Evolutionary conservation across 2,888 invertebrate genomes (phyloP).

Genomic region (Dolomedes plantarius): DNA sequence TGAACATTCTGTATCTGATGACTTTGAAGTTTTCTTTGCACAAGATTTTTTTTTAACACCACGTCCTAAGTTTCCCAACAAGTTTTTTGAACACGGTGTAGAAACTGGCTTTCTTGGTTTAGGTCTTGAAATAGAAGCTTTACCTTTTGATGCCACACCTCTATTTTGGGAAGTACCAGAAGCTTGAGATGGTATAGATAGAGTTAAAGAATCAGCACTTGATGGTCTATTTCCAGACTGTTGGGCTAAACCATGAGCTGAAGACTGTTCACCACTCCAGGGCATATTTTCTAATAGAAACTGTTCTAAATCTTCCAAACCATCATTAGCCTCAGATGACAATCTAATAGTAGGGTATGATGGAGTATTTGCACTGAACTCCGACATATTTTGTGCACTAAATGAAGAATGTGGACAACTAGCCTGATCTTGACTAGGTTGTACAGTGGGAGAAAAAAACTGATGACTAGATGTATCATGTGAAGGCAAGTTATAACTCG

Average conservation of each 20-base stretch:
- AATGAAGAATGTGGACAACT: conserved; percentile 52
- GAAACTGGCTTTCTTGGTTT: conserved; percentile 54
- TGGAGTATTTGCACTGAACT: conserved; percentile 33
- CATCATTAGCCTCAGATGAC: conserved; percentile 60
- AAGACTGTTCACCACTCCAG: conserved; percentile 57
- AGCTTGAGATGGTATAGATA: conserved; percentile 49
- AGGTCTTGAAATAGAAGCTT: conserved; percentile 37
- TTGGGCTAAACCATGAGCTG: conserved; percentile 49
- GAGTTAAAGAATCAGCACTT: conserved; percentile 65
- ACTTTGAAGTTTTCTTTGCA: conserved; percentile 44
- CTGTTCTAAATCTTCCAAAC: conserved; percentile 66
- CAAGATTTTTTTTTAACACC: conserved; percentile 62
- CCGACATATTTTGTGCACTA: conserved; percentile 39
- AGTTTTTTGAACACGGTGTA: conserved; percentile 65
- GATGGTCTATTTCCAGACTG: conserved; percentile 65
- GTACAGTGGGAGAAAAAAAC: conserved; percentile 44
- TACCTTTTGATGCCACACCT: conserved; percentile 23
- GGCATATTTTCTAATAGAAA: conserved; percentile 66
- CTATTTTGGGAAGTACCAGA: conserved; percentile 27
- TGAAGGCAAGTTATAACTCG: conserved; percentile 29
- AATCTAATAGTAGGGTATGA: conserved; percentile 54
- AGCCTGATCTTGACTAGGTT: conserved; percentile 45
- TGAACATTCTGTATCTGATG: conserved; percentile 19
- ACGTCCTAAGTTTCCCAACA: conserved; percentile 64
- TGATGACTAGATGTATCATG: conserved; percentile 49